These are phyloP conservation scores for Coracopsis vasa DNA, from an alignment of 2,113 vertebrate genomes.

Conservation along the genomic window DNA sequence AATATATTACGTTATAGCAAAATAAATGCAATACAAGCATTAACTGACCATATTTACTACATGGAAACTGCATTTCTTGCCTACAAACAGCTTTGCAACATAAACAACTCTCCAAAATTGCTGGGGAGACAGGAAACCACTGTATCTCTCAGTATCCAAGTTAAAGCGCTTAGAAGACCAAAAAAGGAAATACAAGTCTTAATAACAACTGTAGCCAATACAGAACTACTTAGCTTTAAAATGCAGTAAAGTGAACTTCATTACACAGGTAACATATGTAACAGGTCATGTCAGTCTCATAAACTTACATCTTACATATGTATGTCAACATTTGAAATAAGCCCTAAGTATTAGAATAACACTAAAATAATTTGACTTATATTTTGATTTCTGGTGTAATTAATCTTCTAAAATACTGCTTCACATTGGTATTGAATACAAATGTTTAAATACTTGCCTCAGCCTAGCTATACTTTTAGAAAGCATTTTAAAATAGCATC, in stretches of 20 bases:
- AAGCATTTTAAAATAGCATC: background rate
- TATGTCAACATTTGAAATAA: background rate
- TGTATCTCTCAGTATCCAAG: background rate
- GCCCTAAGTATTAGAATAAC: background rate
- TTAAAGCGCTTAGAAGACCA: background rate
- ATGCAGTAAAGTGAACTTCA: background rate
- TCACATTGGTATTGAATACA: background rate
- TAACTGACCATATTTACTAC: background rate
- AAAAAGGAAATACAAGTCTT: background rate
- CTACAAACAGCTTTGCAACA: background rate
- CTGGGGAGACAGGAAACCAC: background rate
- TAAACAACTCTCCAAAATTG: background rate
- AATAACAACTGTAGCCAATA: background rate
- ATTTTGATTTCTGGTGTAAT: background rate
- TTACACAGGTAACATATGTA: fast-evolving
- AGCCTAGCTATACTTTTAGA: background rate
- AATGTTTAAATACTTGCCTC: background rate
- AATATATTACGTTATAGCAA: background rate
- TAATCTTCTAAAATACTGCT: background rate
- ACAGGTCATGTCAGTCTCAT: background rate
- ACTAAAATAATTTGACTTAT: background rate
- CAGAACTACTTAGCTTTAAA: background rate
- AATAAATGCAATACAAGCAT: background rate
- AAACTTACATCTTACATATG: background rate
- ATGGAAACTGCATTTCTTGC: background rate